Base-by-base conservation (phyloP, 2,113 vertebrate genomes). In the Ctenodactylus gundi region DNA sequence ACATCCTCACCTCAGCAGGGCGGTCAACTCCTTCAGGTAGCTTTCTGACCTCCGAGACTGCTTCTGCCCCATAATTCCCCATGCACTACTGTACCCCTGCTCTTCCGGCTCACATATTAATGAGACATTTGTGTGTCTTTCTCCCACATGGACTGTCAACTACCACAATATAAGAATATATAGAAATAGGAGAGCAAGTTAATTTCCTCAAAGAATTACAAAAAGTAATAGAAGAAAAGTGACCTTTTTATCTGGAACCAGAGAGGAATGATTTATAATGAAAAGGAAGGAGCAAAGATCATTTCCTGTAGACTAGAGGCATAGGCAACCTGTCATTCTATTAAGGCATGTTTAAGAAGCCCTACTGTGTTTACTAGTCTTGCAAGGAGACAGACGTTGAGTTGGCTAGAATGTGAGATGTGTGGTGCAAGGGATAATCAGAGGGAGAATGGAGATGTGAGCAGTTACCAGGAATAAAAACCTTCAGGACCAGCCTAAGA, bases 131-230 rank as follows among this genome's bases (percentile, higher is more conserved):
- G 17, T 8, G 51, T 67, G 0, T 77, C 36, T 82, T 21, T 88
- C 58, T 65, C 68, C 57, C 44, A 49, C 85, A 15, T 3, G 13
- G 55, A 70, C 60, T 0, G 0, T 46, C 86, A 77, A 20, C 31
- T 51, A 17, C 51, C 53, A 53, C 23, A 27, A 7, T 21, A 80
- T 2, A 72, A 46, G 88, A 51, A 39, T 57, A 44, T 13, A 25
- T 1, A 39, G 73, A 34, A 67, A 78, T 83, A 27, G 67, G 8
- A 82, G 46, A 91, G 86, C 10, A 44, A 36, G 44, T 58, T 51
- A 31, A 87, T 57, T 87, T 84, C 23, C 49, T 93, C 77, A 58
- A 78, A 86, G 55, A 67, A 25, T 58, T 72, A 25, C 1, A 46
- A 80, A 67, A 91, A 46, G 8, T 21, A 72, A 31, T 51, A 20